These are phyloP conservation scores for Bombylius major DNA, from an alignment of 2,888 invertebrate genomes.

Conservation along the genomic window DNA sequence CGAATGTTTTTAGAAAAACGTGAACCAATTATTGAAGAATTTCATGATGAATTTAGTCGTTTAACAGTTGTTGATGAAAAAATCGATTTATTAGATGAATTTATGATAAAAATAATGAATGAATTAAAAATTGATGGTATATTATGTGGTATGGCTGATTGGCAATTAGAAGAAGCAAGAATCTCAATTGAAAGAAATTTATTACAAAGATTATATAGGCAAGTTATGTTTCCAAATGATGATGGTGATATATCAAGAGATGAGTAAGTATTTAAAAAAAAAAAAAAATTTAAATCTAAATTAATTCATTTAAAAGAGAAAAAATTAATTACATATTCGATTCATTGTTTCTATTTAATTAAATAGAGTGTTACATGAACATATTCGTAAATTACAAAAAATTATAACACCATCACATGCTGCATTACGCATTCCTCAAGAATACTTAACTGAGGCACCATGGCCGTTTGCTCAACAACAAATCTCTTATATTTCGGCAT, in stretches of 20 bases:
- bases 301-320: neutral
- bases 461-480: slow-evolving; percentile 92
- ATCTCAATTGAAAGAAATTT: slow-evolving; percentile 81
- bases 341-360: neutral
- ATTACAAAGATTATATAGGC: slow-evolving; percentile 79
- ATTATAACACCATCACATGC: slow-evolving; percentile 67
- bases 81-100: slow-evolving; percentile 73
- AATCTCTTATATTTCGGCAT: slow-evolving; percentile 76
- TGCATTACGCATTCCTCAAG: slow-evolving; percentile 68
- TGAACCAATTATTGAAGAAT: slow-evolving; percentile 57
- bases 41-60: slow-evolving; percentile 67
- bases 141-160: slow-evolving; percentile 51
- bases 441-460: slow-evolving; percentile 81
- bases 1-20: slow-evolving; percentile 69
- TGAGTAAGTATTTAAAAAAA: slow-evolving; percentile 45
- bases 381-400: slow-evolving; percentile 68
- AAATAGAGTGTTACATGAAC: slow-evolving; percentile 68
- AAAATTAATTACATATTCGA: no score
- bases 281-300: neutral
- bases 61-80: slow-evolving; percentile 81
- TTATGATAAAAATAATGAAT: slow-evolving; percentile 55
- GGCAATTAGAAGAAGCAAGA: slow-evolving; percentile 63
- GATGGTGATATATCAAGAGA: slow-evolving; percentile 90
- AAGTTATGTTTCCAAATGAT: slow-evolving; percentile 92
- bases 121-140: slow-evolving; percentile 58